These are phyloP conservation scores for Tanytarsus gracilentus DNA, from an alignment of 2,888 invertebrate genomes.

Conservation along the genomic window DNA sequence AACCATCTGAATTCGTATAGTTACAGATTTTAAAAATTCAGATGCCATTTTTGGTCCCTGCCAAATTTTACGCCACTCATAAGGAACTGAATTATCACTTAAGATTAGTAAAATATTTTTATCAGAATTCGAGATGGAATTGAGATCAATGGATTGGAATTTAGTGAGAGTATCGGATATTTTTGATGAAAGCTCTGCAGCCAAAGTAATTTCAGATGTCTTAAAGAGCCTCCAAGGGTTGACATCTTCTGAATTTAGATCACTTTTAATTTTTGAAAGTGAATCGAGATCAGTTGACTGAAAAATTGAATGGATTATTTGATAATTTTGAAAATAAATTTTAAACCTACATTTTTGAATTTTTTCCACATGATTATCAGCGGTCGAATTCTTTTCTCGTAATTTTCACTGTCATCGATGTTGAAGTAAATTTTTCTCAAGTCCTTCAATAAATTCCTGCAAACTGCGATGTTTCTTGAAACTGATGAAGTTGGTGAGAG, in stretches of 20 bases:
- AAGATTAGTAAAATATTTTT: constrained; percentile 34
- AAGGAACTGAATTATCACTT: constrained; percentile 39
- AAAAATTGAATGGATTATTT: constrained; percentile 31
- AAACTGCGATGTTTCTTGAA: constrained; percentile 38
- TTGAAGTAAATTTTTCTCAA: constrained; percentile 35
- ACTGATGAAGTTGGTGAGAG: constrained; percentile 40
- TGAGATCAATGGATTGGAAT: constrained; percentile 31
- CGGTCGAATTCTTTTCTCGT: constrained; percentile 57
- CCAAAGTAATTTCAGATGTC: constrained; percentile 31
- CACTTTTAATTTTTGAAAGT: constrained; percentile 32
- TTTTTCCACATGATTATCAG: constrained; percentile 78
- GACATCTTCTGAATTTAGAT: constrained; percentile 23
- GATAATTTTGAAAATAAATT: neutral
- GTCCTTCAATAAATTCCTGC: constrained; percentile 37
- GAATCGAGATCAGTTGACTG: constrained; percentile 35
- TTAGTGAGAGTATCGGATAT: neutral
- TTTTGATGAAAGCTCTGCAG: neutral
- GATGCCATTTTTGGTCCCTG: constrained; percentile 37
- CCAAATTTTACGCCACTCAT: constrained; percentile 40
- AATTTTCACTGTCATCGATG: constrained; percentile 39
- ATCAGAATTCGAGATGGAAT: constrained; percentile 32
- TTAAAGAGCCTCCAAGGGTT: constrained; percentile 36
- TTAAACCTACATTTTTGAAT: constrained; percentile 44
- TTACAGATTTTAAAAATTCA: constrained; percentile 39
- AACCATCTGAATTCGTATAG: constrained; percentile 38